phyloP scores from a whole-genome alignment of 2,888 invertebrate genomes.

The Lasiommata megera region DNA sequence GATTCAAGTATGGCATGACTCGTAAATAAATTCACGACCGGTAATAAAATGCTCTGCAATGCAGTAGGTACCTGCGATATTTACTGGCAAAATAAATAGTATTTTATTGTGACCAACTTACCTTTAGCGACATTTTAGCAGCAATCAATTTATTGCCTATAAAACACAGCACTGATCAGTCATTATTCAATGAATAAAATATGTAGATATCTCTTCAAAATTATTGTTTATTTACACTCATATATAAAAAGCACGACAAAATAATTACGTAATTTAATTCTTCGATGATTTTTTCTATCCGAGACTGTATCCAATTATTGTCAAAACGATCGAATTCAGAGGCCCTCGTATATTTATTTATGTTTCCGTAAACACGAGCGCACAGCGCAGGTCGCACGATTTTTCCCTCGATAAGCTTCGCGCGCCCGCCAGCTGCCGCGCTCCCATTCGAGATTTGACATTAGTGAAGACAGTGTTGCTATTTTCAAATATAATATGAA shows the following conservation, averaged over 20 bases:
- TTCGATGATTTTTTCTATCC: slow-evolving; percentile 9
- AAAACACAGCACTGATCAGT: slow-evolving; percentile 21
- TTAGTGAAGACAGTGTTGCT: neutral
- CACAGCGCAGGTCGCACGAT: slow-evolving; percentile 24
- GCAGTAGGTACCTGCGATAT: neutral
- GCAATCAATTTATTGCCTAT: slow-evolving; percentile 14
- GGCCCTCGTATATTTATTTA: slow-evolving; percentile 19
- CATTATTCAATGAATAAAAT: slow-evolving; percentile 21
- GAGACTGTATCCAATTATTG: slow-evolving; percentile 24
- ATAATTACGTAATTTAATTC: slow-evolving; percentile 29
- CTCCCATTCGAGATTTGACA: neutral
- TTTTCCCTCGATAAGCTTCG: slow-evolving; percentile 22
- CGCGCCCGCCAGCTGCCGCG: neutral
- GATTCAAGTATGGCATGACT: too few species aligned
- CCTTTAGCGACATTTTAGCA: slow-evolving; percentile 30
- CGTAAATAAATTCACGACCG: neutral
- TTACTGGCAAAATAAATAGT: slow-evolving; percentile 12
- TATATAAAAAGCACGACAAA: slow-evolving; percentile 9
- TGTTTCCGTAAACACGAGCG: slow-evolving; percentile 24
- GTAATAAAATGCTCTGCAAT: slow-evolving; percentile 20
- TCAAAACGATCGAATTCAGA: slow-evolving; percentile 21
- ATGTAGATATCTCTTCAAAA: slow-evolving; percentile 16
- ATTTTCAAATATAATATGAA: neutral
- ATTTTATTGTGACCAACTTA: slow-evolving; percentile 16
- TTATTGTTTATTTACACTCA: slow-evolving; percentile 21